Base-by-base conservation (phyloP, 2,888 invertebrate species). In the Agonum fuliginosum region DNA sequence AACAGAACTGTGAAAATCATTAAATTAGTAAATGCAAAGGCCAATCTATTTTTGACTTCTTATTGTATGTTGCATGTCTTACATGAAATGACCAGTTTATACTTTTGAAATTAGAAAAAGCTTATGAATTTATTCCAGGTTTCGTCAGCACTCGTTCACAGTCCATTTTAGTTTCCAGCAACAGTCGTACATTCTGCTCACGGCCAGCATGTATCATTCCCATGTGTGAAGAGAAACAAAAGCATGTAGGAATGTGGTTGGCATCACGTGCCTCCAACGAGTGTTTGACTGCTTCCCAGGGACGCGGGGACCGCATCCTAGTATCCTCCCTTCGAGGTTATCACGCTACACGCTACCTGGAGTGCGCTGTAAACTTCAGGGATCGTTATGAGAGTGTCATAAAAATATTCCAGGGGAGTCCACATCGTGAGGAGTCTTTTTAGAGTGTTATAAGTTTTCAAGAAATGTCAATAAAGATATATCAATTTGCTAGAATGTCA, bases 401-500 rank as follows among this genome's bases (percentile, higher is more conserved):
- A 37, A 37, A 37, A 37, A 37, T 37, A 37, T 37, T 37, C 37
- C 37, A 30, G 30, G 6, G 6, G 30, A 3, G 27, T 27, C 3
- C 12, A 37, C 8, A 1, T 10, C 37, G n/a, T n/a, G 1, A 12
- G 10, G 5, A 30, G 1, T 30, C 10, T 2, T 12, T 37, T 8
- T 37, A 37, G 3, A 37, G 37, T n/a, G 12, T n/a, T 37, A 48
- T 48, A 48, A 48, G 48, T 48, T 48, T 48, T 10, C 48, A 48
- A 48, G 19, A 48, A 48, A 48, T n/a, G 20, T 20, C 48, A 48
- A 48, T 48, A 48, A n/a, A n/a, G n/a, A n/a, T n/a, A 48, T 48
- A 48, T 51, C 12, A 19, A 12, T 54, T 22, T 54, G 54, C n/a
- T 12, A 51, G 20, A 51, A 54, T 10, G 20, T n/a, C 54, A 24